Evolutionary conservation across 2,797 vertebrate genomes (phyloP).

Genomic region (Tiaroga cobitis): DNA sequence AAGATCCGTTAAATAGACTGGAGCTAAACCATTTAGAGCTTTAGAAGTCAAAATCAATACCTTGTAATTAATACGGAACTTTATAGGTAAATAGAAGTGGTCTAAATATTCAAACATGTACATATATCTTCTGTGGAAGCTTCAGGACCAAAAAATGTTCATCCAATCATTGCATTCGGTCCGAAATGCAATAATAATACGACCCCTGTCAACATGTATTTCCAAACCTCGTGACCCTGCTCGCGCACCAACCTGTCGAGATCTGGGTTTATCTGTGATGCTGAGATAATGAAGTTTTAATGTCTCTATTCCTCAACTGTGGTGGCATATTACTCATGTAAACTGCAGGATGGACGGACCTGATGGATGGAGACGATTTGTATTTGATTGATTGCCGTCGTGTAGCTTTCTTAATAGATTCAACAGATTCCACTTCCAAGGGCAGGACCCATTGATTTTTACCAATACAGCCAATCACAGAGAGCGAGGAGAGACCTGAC

Average conservation of each 20-base stretch:
- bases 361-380: slow-evolving; percentile 7
- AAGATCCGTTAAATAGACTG: too few relatives aligned
- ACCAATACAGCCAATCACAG: slow-evolving; percentile 71
- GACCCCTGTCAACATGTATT: too few relatives aligned
- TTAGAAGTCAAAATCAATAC: too few relatives aligned
- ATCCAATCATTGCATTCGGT: too few relatives aligned
- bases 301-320: slow-evolving; percentile 20
- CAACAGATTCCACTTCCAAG: slow-evolving; percentile 65
- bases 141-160: too few relatives aligned
- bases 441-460: slow-evolving; percentile 72
- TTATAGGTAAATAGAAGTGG: too few relatives aligned
- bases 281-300: slow-evolving; percentile 26
- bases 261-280: slow-evolving; percentile 24
- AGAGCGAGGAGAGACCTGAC: slow-evolving; percentile 70
- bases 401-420: slow-evolving; percentile 68
- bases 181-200: too few relatives aligned
- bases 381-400: slow-evolving; percentile 29
- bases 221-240: too few relatives aligned
- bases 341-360: slow-evolving; percentile 8
- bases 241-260: background rate
- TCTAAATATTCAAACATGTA: too few relatives aligned
- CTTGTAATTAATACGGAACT: too few relatives aligned
- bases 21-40: too few relatives aligned
- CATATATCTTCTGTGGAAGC: too few relatives aligned
- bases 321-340: slow-evolving; percentile 22